A percentile compares a stretch with the other conserved stretches of the same genome.
These are phyloP conservation scores for Actinemys pallida DNA, from an alignment of 2,113 vertebrate genomes.

Conservation along the genomic window DNA sequence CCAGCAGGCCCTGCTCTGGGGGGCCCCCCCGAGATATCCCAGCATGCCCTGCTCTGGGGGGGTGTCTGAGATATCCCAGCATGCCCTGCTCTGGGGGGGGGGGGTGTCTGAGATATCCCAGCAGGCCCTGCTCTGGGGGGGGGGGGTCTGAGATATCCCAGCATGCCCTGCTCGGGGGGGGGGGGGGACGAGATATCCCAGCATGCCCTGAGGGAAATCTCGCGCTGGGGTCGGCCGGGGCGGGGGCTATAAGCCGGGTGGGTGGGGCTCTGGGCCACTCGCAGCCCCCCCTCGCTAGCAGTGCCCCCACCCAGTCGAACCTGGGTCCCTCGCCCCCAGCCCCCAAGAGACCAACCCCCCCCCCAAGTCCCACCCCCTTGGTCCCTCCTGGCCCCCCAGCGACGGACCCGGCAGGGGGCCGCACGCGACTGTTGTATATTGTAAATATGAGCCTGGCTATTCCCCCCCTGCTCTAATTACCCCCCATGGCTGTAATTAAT, in stretches of 20 bases:
- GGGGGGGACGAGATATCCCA: too few species aligned
- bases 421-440: neutral
- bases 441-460: neutral
- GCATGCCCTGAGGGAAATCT: too few species aligned
- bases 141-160: too few species aligned
- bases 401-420: neutral
- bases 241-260: neutral
- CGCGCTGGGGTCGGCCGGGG: too few species aligned
- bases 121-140: neutral
- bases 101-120: neutral
- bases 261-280: neutral
- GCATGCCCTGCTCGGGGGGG: too few species aligned
- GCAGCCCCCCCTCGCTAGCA: too few species aligned
- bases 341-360: too few species aligned
- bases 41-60: neutral
- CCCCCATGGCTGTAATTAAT: neutral
- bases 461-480: neutral
- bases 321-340: neutral
- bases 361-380: neutral
- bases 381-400: neutral
- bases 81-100: too few species aligned
- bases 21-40: neutral
- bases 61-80: too few species aligned
- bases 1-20: neutral
- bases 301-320: neutral